Percentiles rank a stretch among this genome's conserved stretches.
phyloP scores from a whole-genome alignment of 2,888 invertebrate species.

The Calliphora vomitoria region DNA sequence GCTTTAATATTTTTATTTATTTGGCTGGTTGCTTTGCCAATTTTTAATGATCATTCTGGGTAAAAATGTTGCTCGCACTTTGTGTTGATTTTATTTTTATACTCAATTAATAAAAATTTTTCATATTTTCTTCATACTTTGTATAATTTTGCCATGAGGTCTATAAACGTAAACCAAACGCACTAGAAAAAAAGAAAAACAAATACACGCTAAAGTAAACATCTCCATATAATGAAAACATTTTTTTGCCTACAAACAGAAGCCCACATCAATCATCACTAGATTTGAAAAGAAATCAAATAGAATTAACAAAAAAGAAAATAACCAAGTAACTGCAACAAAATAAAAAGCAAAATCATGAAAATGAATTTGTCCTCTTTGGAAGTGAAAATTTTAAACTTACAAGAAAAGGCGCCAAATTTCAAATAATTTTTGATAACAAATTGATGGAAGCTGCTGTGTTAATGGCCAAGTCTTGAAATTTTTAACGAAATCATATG shows the following conservation, averaged over 20 bases:
- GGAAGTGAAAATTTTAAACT: neutral
- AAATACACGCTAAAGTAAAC: slow-evolving; percentile 55
- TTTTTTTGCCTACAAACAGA: slow-evolving; percentile 50
- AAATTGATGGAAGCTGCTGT: slow-evolving; percentile 20
- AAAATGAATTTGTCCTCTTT: slow-evolving; percentile 7
- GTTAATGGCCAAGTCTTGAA: slow-evolving; percentile 2
- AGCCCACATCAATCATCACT: slow-evolving; percentile 66
- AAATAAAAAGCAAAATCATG: neutral
- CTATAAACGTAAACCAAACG: slow-evolving; percentile 23
- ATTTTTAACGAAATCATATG: neutral
- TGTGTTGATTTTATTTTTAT: slow-evolving; percentile 11
- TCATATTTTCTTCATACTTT: neutral
- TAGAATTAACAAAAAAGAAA: slow-evolving; percentile 40
- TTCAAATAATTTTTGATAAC: slow-evolving; percentile 20
- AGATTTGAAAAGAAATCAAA: slow-evolving; percentile 54
- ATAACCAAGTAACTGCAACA: neutral
- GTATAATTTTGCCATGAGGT: neutral
- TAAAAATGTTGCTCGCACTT: neutral
- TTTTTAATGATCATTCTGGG: neutral
- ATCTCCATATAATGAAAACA: slow-evolving; percentile 1
- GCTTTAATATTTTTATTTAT: neutral
- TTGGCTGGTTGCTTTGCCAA: neutral
- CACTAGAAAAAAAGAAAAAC: too few relatives aligned
- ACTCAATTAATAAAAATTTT: slow-evolving; percentile 38
- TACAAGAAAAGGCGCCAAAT: slow-evolving; percentile 7